Conservation (phyloP, 2,113 vertebrate genomes). For the Sminthopsis crassicaudata region DNA sequence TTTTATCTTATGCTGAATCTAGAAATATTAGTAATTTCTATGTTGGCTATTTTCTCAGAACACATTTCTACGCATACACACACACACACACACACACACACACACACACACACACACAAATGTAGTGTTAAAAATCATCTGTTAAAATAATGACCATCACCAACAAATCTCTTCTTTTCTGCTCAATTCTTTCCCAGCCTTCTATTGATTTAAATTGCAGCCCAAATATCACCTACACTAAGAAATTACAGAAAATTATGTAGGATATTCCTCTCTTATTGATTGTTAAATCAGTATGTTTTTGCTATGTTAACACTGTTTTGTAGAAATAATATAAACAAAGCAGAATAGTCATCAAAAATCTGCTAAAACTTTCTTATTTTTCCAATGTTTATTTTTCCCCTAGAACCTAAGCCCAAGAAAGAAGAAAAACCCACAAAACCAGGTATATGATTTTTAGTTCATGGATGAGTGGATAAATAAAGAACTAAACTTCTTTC, state of each 20-base stretch:
- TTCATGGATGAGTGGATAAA: constrained; percentile 14
- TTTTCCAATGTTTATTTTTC: neutral
- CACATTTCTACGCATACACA: neutral
- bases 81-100: no score
- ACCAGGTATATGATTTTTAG: constrained; percentile 33
- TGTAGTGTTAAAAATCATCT: neutral
- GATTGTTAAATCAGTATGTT: neutral
- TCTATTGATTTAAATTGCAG: neutral
- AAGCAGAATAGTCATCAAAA: neutral
- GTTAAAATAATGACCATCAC: neutral
- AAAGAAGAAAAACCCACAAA: constrained; percentile 57
- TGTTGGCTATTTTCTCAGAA: neutral
- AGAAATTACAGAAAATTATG: neutral
- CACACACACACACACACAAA: no score
- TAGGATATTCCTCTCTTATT: neutral
- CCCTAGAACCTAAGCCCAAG: constrained; percentile 54
- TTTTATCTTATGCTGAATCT: neutral
- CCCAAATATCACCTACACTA: neutral
- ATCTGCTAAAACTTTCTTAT: neutral
- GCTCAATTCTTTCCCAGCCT: neutral
- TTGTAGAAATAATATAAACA: neutral
- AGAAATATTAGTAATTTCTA: neutral
- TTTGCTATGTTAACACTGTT: neutral
- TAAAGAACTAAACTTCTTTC: neutral
- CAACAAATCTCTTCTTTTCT: neutral